Evolutionary conservation across 2,797 vertebrate species (phyloP).

Genomic region (Sardinella longiceps): DNA sequence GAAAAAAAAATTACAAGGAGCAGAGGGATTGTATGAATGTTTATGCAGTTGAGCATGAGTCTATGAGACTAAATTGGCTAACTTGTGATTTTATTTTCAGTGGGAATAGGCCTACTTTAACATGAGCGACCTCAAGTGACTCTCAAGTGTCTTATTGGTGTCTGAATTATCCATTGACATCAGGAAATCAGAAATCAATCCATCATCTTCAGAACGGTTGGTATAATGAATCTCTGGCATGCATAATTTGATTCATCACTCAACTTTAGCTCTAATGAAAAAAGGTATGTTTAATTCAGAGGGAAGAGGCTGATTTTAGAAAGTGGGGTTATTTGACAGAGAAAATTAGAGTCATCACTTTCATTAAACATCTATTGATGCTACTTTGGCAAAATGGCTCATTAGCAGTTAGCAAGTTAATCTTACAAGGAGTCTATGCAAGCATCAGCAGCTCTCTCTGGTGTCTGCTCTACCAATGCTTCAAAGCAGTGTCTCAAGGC

Average conservation of each 20-base stretch:
- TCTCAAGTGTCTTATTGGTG: neutral
- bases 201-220: neutral
- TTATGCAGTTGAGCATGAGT: neutral
- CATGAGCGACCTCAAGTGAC: neutral
- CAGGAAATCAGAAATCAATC: neutral
- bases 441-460: neutral
- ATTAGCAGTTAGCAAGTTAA: neutral
- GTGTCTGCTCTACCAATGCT: neutral
- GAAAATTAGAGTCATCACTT: neutral
- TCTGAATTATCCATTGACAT: neutral
- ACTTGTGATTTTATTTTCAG: neutral
- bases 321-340: neutral
- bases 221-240: neutral
- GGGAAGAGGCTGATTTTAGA: neutral
- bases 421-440: neutral
- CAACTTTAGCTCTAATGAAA: neutral
- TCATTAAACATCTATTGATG: neutral
- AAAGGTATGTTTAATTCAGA: neutral
- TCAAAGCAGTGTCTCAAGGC: conserved; percentile 7
- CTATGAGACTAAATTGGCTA: too few species aligned
- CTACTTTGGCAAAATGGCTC: neutral
- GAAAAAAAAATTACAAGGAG: neutral
- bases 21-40: neutral
- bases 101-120: neutral
- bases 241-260: neutral